These are phyloP conservation scores for Phoronis australis DNA, from an alignment of 2,888 invertebrate genomes.

Conservation along the genomic window DNA sequence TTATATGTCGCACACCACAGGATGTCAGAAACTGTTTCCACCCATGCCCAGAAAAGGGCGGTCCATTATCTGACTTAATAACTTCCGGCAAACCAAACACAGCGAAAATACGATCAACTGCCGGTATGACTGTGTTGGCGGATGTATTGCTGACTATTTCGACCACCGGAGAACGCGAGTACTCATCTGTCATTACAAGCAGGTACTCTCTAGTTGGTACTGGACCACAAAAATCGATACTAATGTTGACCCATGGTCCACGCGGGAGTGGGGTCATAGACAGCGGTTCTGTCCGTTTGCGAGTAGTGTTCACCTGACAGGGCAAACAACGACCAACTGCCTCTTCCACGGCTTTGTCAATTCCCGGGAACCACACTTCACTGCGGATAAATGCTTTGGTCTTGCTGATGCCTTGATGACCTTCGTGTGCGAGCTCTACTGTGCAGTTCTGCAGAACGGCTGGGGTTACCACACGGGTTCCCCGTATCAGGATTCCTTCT, in stretches of 20 bases:
- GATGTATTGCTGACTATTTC: constrained; percentile 9
- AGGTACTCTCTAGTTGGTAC: constrained; percentile 8
- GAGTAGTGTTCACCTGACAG: constrained; percentile 8
- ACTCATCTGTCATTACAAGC: constrained; percentile 12
- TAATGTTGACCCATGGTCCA: constrained; percentile 11
- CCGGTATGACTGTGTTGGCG: constrained; percentile 8
- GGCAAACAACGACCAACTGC: constrained; percentile 7
- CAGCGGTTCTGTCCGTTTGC: constrained; percentile 11
- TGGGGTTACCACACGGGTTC: constrained; percentile 9
- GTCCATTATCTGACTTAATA: constrained; percentile 11
- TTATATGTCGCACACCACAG: constrained; percentile 3
- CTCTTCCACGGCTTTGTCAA: constrained; percentile 10
- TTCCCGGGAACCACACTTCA: constrained; percentile 18
- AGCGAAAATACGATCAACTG: constrained; percentile 9
- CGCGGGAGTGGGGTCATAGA: constrained; percentile 15
- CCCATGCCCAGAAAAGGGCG: constrained; percentile 4
- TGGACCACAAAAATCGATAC: constrained; percentile 14
- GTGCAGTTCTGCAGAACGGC: constrained; percentile 8
- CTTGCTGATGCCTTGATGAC: constrained; percentile 18
- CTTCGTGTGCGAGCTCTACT: constrained; percentile 17
- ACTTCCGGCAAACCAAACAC: constrained; percentile 5
- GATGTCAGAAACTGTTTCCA: neutral
- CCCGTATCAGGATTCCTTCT: constrained; percentile 1
- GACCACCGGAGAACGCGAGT: constrained; percentile 8
- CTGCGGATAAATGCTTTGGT: constrained; percentile 17